These are phyloP conservation scores for Ophthalmolycus amberensis DNA, from an alignment of 2,113 vertebrate species.

Conservation along the genomic window DNA sequence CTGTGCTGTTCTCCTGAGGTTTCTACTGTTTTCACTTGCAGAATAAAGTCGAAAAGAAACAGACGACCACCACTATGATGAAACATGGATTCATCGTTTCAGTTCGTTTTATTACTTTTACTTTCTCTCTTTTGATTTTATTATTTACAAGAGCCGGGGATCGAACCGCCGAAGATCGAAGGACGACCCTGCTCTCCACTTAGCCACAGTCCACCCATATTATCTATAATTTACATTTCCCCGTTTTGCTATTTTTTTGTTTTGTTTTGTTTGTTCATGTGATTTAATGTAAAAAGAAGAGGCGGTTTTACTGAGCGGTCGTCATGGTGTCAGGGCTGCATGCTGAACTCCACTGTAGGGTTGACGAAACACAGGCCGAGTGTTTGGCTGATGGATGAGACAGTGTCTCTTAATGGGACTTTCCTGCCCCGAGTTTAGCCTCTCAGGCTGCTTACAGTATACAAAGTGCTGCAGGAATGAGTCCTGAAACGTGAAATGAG, in stretches of 20 bases:
- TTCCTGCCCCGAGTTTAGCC: conserved; percentile 17
- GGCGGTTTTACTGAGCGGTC: conserved; percentile 38
- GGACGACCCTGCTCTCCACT: too few relatives aligned
- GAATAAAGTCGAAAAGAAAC: conserved; percentile 55
- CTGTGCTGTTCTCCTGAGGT: conserved; percentile 30
- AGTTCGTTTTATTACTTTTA: neutral
- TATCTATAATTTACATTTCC: neutral
- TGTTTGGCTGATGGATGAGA: conserved; percentile 21
- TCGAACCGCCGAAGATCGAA: too few relatives aligned
- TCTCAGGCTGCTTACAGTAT: neutral
- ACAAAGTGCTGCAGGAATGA: neutral
- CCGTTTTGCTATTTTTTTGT: too few relatives aligned
- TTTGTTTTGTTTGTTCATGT: too few relatives aligned
- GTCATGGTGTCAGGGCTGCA: conserved; percentile 11
- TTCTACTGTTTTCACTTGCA: conserved; percentile 43
- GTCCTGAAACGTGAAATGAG: neutral
- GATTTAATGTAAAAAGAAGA: conserved; percentile 12
- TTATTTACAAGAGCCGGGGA: neutral
- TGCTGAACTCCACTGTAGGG: conserved; percentile 28
- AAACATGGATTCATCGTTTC: neutral
- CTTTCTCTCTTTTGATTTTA: neutral
- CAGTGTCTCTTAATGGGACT: neutral
- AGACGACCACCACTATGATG: neutral
- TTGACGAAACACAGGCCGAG: conserved; percentile 55
- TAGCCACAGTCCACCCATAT: too few relatives aligned